Evolutionary conservation across 1,140 invertebrate species (phyloP).

Genomic region (Polyergus mexicanus): DNA sequence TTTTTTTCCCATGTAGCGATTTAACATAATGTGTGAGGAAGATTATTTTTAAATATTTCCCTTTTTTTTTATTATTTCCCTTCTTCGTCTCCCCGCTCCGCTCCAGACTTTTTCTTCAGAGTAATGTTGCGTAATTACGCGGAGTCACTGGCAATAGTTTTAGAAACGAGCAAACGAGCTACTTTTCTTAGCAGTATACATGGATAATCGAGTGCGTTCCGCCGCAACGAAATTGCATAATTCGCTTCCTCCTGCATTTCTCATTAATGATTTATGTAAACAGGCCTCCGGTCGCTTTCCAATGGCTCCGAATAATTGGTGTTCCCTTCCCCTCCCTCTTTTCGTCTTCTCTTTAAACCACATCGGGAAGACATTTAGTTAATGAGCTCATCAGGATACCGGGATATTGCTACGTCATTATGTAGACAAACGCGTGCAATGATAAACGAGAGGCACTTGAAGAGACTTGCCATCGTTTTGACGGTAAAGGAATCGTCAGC

Average conservation of each 20-base stretch:
- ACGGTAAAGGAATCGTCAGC: not conserved
- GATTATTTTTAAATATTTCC: not conserved
- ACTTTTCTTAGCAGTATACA: not conserved
- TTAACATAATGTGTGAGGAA: too few species aligned
- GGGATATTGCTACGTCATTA: not conserved
- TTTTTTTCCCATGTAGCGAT: too few species aligned
- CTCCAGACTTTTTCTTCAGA: not conserved
- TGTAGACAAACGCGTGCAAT: not conserved
- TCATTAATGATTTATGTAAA: constrained; percentile 31
- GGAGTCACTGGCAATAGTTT: not conserved
- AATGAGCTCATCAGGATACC: constrained; percentile 39
- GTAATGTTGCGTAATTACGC: constrained; percentile 24
- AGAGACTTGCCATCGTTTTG: not conserved
- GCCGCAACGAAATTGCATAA: constrained; percentile 23
- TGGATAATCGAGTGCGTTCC: constrained; percentile 17
- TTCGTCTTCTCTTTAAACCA: not conserved
- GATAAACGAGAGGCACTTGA: not conserved
- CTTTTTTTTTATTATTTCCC: not conserved
- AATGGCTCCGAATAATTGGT: constrained; percentile 39
- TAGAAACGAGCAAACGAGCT: not conserved
- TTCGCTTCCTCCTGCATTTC: not conserved
- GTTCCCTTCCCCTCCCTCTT: too few species aligned
- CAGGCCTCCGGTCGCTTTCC: constrained; percentile 18
- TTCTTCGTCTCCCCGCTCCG: too few species aligned
- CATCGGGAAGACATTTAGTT: constrained; percentile 36